Percentiles rank a stretch among this genome's conserved stretches.
These are phyloP conservation scores for Hylaea fasciaria DNA, from an alignment of 2,888 invertebrate genomes.

Conservation along the genomic window DNA sequence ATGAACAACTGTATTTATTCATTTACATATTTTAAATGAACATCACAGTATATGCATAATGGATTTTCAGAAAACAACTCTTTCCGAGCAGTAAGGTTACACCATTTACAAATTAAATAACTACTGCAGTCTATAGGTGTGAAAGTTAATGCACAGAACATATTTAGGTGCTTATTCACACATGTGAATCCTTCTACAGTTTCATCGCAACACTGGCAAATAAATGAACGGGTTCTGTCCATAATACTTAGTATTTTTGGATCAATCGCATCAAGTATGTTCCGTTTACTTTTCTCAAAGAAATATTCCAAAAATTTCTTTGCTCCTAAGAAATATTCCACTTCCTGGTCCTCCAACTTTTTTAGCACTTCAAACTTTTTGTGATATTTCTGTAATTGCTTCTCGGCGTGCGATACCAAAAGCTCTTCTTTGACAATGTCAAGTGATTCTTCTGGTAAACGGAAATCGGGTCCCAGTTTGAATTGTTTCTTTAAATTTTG, in stretches of 20 bases:
- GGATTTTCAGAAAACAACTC: slow-evolving; percentile 58
- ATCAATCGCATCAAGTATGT: slow-evolving; percentile 44
- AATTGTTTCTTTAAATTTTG: slow-evolving; percentile 51
- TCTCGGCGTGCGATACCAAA: slow-evolving; percentile 56
- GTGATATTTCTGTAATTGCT: slow-evolving; percentile 48
- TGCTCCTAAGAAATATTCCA: slow-evolving; percentile 55
- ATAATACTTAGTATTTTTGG: slow-evolving; percentile 42
- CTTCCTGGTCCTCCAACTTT: slow-evolving; percentile 49
- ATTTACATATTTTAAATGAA: slow-evolving; percentile 27
- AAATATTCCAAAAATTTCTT: slow-evolving; percentile 63
- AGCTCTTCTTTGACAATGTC: slow-evolving; percentile 66
- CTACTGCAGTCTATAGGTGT: slow-evolving; percentile 63
- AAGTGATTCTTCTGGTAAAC: slow-evolving; percentile 60
- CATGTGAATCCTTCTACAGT: slow-evolving; percentile 62
- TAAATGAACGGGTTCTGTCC: slow-evolving; percentile 45
- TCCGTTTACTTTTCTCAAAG: slow-evolving; percentile 57
- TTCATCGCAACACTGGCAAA: slow-evolving; percentile 72
- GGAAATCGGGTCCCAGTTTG: slow-evolving; percentile 41
- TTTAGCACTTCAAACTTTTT: slow-evolving; percentile 43
- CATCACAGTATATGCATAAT: slow-evolving; percentile 72
- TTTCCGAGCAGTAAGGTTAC: slow-evolving; percentile 57
- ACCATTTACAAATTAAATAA: slow-evolving; percentile 67
- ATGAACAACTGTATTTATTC: too few species aligned
- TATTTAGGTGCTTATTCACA: slow-evolving; percentile 63
- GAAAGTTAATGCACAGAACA: slow-evolving; percentile 70